A percentile compares a stretch with the other conserved stretches of the same genome.
Conservation (phyloP, 2,113 vertebrate species). For the Caranx melampygus region DNA sequence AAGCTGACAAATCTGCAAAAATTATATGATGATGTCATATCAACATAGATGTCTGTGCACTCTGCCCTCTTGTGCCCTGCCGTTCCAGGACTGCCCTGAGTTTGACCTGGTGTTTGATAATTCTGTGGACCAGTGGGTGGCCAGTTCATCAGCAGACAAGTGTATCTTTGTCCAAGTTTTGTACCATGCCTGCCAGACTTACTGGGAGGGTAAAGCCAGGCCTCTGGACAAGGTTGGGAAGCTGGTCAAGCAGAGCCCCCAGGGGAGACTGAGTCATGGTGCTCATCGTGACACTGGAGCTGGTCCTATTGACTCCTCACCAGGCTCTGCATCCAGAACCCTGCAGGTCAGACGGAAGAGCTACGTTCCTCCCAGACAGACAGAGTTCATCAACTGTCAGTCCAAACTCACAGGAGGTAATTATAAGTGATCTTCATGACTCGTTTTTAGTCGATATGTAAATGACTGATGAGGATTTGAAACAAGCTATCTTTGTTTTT, state of each 20-base stretch:
- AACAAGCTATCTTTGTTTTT: background rate
- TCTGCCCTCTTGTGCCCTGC: constrained; percentile 5
- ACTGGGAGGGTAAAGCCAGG: constrained; percentile 80
- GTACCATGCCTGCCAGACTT: constrained; percentile 91
- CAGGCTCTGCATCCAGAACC: constrained; percentile 13
- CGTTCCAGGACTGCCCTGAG: constrained; percentile 90
- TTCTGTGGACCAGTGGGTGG: constrained; percentile 92
- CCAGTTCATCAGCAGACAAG: constrained; percentile 92
- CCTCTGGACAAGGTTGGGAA: constrained; percentile 31
- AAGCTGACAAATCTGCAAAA: too few relatives aligned
- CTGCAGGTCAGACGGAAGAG: constrained; percentile 59
- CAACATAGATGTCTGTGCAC: background rate
- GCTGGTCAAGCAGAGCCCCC: background rate
- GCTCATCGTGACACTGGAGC: background rate
- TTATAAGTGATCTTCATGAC: background rate
- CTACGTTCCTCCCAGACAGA: constrained; percentile 81
- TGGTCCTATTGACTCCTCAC: constrained; percentile 2
- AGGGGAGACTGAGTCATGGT: background rate
- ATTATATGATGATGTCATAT: too few relatives aligned
- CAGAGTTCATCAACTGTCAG: constrained; percentile 96
- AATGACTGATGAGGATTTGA: background rate
- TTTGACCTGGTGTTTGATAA: constrained; percentile 95
- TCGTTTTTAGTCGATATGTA: background rate
- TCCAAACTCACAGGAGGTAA: constrained; percentile 92
- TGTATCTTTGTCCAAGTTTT: constrained; percentile 94